Base-by-base conservation (phyloP, 2,888 invertebrate species). In the Melieria picta region DNA sequence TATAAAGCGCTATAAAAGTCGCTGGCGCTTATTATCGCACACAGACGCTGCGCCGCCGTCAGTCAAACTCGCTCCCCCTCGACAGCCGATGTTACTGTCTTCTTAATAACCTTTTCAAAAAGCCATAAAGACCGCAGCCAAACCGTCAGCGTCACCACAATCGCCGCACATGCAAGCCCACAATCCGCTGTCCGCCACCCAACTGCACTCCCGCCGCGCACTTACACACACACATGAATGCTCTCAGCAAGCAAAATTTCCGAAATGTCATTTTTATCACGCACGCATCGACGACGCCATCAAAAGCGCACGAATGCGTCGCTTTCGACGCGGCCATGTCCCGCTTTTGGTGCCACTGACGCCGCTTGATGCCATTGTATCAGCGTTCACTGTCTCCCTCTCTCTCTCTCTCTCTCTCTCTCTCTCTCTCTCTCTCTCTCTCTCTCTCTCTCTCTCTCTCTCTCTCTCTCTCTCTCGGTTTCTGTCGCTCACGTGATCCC, bases 41-140 rank as follows among this genome's bases (percentile, higher is more conserved):
- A 30, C 30, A 30, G 30, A 30, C 30, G 30, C 30, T 30, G 30
- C 30, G 30, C 30, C 30, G 30, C 30, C 30, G 30, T 30, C 30
- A 30, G 30, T 30, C 30, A 30, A 30, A 30, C 30, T 30, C 30
- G 3, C 30, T 2, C 30, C 30, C 30, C 30, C 30, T 30, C 30
- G 30, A 30, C 30, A 11, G 2, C 11, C 10, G 50, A 2, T 50
- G 50, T 50, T 50, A 50, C 11, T 47, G 48, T 10, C 55, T 60
- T 55, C 61, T 68, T 68, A 62, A 68, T 62, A 55, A 55, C 62
- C 52, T 68, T 67, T 68, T 68, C 61, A 68, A 68, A 68, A 62
- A 50, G 50, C 10, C 62, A 46, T 68, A 52, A 68, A 68, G 61
- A 30, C 57, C 42, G 60, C 60, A 60, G 50, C n/a, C 13, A 57